Evolutionary conservation across 2,888 invertebrate species (phyloP).

Genomic region (Xanthia icteritia): DNA sequence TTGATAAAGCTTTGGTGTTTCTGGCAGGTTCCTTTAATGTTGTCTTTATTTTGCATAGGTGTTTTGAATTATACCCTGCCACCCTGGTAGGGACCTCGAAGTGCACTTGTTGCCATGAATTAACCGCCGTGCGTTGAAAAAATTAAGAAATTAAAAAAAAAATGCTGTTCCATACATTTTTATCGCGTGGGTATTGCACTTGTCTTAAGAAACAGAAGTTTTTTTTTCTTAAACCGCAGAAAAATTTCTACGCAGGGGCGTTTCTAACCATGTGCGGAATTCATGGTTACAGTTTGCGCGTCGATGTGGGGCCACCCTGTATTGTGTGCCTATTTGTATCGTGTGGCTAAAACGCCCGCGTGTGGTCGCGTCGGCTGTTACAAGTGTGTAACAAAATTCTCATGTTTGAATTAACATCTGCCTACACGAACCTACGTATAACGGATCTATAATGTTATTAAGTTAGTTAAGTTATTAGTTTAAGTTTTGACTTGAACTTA

Average conservation of each 20-base stretch:
- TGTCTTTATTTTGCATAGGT: not conserved
- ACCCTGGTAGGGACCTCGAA: no score
- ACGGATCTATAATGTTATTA: constrained; percentile 47
- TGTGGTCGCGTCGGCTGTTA: constrained; percentile 12
- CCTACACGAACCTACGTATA: constrained; percentile 63
- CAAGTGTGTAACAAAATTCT: constrained; percentile 33
- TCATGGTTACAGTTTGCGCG: no score
- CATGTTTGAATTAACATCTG: constrained; percentile 64
- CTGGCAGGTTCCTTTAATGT: not conserved
- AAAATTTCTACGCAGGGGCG: no score
- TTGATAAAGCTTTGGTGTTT: not conserved
- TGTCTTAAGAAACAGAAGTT: no score
- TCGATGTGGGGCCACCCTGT: no score
- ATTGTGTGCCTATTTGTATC: not conserved
- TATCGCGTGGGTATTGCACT: no score
- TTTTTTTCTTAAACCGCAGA: no score
- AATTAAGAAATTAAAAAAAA: no score
- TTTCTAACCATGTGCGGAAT: no score
- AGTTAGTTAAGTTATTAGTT: constrained; percentile 52
- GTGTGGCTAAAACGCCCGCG: constrained; percentile 1
- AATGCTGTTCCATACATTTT: no score
- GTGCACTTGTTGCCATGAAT: no score
- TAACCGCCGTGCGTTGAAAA: no score
- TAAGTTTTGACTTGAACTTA: constrained; percentile 30
- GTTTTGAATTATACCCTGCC: not conserved